phyloP scores from a whole-genome alignment of 2,113 vertebrate species.

The Eurystomus gularis region DNA sequence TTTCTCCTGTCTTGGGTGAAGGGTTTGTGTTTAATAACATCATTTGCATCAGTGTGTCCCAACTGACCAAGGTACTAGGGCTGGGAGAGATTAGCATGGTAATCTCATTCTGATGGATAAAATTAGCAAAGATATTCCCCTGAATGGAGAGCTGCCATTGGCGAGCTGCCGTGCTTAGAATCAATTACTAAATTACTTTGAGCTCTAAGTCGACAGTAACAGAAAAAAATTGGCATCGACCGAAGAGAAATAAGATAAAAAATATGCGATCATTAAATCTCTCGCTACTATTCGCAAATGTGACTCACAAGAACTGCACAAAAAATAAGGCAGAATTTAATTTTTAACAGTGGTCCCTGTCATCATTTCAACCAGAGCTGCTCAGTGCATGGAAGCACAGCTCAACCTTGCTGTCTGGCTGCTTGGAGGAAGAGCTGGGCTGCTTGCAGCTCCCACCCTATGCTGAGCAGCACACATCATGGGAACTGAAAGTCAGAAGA shows the following conservation, averaged over 20 bases:
- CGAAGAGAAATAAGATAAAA: conserved; percentile 95
- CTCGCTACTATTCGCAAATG: conserved; percentile 96
- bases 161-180: conserved; percentile 91
- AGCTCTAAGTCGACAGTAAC: conserved; percentile 99
- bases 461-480: not conserved
- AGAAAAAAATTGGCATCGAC: conserved; percentile 99
- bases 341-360: conserved; percentile 97
- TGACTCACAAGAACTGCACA: conserved; percentile 97
- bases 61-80: conserved; percentile 87
- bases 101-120: conserved; percentile 98
- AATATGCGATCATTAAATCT: conserved; percentile 99
- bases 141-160: conserved; percentile 89
- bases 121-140: conserved; percentile 99
- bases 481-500: not conserved
- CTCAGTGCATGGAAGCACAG: conserved; percentile 32
- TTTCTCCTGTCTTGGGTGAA: conserved; percentile 60
- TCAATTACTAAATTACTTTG: conserved; percentile 99
- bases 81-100: conserved; percentile 94
- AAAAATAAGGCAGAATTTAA: conserved; percentile 98
- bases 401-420: not conserved
- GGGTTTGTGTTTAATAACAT: conserved; percentile 79
- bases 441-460: not conserved
- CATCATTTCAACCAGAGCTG: conserved; percentile 92
- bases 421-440: not conserved
- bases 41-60: conserved; percentile 84